Percentiles rank a stretch among this genome's conserved stretches.
These are phyloP conservation scores for Palythoa caribaeorum DNA, from an alignment of 92 coral and sea anemone species.

Conservation along the genomic window DNA sequence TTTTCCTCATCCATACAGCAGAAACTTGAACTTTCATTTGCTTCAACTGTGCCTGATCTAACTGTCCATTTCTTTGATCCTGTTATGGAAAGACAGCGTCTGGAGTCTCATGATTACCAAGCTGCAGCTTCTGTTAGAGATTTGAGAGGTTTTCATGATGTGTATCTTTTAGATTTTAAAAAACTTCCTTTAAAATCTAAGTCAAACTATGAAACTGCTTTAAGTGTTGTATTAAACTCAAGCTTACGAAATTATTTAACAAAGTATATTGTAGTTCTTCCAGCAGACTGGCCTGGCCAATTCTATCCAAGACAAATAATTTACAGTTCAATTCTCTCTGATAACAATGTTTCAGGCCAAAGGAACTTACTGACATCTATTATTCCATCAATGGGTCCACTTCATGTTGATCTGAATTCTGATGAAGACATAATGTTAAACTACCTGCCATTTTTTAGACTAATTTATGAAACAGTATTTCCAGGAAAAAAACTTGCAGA, in stretches of 20 bases:
- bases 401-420: slow-evolving; percentile 43
- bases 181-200: not conserved
- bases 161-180: not conserved
- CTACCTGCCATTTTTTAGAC: slow-evolving; percentile 32
- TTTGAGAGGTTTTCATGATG: not conserved
- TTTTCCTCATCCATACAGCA: not conserved
- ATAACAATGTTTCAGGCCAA: not conserved
- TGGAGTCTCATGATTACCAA: slow-evolving; percentile 8
- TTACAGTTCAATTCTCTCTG: not conserved
- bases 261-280: not conserved
- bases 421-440: slow-evolving; percentile 37
- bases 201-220: not conserved
- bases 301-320: slow-evolving; percentile 48
- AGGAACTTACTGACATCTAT: not conserved
- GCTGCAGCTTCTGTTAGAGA: not conserved
- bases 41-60: slow-evolving; percentile 12
- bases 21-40: not conserved
- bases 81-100: slow-evolving; percentile 2
- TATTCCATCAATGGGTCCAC: slow-evolving; percentile 10
- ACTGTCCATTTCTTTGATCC: slow-evolving; percentile 17
- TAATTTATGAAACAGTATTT: slow-evolving; percentile 22
- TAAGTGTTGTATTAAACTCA: not conserved
- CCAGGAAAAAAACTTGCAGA: slow-evolving; percentile 55
- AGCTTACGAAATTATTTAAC: not conserved
- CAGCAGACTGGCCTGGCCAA: slow-evolving; percentile 69